Conservation (phyloP, 1,140 invertebrate genomes). For the Scaptomyza pallida region DNA sequence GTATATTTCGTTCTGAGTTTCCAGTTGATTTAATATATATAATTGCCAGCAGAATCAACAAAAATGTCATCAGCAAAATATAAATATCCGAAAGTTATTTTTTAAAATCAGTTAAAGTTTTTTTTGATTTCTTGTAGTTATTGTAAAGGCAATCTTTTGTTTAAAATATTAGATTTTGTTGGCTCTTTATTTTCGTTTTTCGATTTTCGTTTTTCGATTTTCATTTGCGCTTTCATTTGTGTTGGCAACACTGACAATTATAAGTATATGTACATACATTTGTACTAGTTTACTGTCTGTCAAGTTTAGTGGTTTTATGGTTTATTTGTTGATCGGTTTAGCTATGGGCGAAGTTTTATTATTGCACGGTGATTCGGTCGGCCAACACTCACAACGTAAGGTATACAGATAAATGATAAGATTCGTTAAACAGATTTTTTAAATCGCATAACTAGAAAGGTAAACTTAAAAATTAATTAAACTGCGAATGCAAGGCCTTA, state of each 20-base stretch:
- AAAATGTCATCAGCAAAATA: slow-evolving; percentile 26
- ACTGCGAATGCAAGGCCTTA: slow-evolving; percentile 10
- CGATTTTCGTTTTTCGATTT: no score
- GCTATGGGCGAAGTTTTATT: slow-evolving; percentile 1
- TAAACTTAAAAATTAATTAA: background rate
- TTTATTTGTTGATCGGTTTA: slow-evolving; percentile 10
- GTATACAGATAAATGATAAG: slow-evolving; percentile 3
- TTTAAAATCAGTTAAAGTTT: slow-evolving; percentile 29
- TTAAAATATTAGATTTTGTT: slow-evolving; percentile 23
- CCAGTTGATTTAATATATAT: slow-evolving; percentile 1
- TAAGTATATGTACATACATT: slow-evolving; percentile 45
- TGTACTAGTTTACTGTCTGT: slow-evolving; percentile 35
- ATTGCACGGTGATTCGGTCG: slow-evolving; percentile 17
- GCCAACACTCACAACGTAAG: slow-evolving; percentile 13
- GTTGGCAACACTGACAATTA: slow-evolving; percentile 42
- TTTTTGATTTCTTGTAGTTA: slow-evolving; percentile 30
- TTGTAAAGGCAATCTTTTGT: slow-evolving; percentile 43
- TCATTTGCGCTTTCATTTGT: no score
- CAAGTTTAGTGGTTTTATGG: slow-evolving; percentile 9
- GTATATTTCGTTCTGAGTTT: slow-evolving; percentile 10
- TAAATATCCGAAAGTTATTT: slow-evolving; percentile 28
- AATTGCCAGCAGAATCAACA: slow-evolving; percentile 32
- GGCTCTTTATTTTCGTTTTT: background rate
- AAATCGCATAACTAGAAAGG: background rate
- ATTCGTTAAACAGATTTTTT: background rate